Evolutionary conservation across 2,113 vertebrate species (phyloP), one percentile per base, ranked within the genome.

Genomic region (Shinisaurus crocodilurus): DNA sequence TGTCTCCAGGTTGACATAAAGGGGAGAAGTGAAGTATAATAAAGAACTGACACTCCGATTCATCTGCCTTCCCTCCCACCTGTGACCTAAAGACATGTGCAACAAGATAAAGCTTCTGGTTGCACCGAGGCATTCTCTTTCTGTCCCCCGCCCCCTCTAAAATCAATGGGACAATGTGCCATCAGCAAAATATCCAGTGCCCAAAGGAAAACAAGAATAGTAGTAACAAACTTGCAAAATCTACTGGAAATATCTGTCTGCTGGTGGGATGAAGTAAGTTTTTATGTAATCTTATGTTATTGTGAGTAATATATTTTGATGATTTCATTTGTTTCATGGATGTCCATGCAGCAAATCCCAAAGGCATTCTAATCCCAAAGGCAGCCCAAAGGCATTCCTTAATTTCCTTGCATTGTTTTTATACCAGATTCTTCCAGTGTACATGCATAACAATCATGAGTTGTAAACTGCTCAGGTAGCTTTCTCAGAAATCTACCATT

Each of bases 161-260:
- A 43, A 91, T 84, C 60, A 90, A 1, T 54, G 1, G 0, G 37
- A 27, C 45, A 74, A 79, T 63, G 15, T 8, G 0, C 4, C 6
- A 89, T 48, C 3, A 89, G 40, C 82, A 86, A 57, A 57, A 2
- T 5, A 60, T 82, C 2, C 60, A 16, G 1, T n/a, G 12, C 74
- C 57, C 7, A 83, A 92, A 85, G 16, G 72, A 18, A 92, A 92
- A 89, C 1, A 86, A 50, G 43, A 83, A 92, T 1, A 70, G 69
- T 57, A 70, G 9, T 2, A 90, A 80, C 2, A 32, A 72, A 20
- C 57, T 27, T 85, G 34, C 40, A 12, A 90, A 18, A 88, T 0
- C 60, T 87, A 27, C 1, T 82, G 2, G 1, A 45, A 88, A 84
- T 12, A 81, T 83, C 85, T 32, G 82, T 76, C 48, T 70, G n/a